Base-by-base conservation (phyloP, 2,888 invertebrate genomes). In the Sminthurinus aureus region DNA sequence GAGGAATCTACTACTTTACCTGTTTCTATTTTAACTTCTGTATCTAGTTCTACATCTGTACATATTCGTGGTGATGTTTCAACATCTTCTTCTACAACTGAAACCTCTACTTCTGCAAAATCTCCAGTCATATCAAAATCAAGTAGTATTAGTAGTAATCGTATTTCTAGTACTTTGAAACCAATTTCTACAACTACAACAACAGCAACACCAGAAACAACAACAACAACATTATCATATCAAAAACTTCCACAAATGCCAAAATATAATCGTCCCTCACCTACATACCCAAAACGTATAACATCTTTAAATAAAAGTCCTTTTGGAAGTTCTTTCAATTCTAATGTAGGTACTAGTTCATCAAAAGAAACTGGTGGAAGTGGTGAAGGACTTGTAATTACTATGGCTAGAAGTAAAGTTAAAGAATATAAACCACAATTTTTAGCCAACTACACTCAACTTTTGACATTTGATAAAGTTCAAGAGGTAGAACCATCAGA, bases 361-460 rank as follows among this genome's bases (percentile, higher is more conserved):
- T 77, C 77, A 13, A 26, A 24, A 12, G 69, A 80, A 24, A 50
- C 18, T 15, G 85, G 85, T 52, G 84, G 84, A 83, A 87, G 87
- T 24, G 88, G 87, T 76, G 84, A 86, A n/a, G 79, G 79, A 4
- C 85, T 88, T 9, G 86, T 88, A 13, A 88, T 88, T 79, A 87
- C 88, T 0, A 85, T 85, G 76, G 85, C 86, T 12, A 86, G 86
- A 83, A 86, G 87, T 18, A 88, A 87, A 83, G 88, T 88, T 52
- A 88, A 88, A 80, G 88, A 88, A 85, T 88, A 88, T 86, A 88
- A 88, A 83, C 88, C 88, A n/a, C 75, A 75, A 51, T 85, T 87
- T 38, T 84, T 88, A 67, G 87, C 87, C 38, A 87, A 87, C 75
- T 83, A 85, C 83, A 84, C 86, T 13, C 86, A 86, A 22, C 76